phyloP scores from a whole-genome alignment of 2,113 vertebrate species.

The Hippolais icterina region DNA sequence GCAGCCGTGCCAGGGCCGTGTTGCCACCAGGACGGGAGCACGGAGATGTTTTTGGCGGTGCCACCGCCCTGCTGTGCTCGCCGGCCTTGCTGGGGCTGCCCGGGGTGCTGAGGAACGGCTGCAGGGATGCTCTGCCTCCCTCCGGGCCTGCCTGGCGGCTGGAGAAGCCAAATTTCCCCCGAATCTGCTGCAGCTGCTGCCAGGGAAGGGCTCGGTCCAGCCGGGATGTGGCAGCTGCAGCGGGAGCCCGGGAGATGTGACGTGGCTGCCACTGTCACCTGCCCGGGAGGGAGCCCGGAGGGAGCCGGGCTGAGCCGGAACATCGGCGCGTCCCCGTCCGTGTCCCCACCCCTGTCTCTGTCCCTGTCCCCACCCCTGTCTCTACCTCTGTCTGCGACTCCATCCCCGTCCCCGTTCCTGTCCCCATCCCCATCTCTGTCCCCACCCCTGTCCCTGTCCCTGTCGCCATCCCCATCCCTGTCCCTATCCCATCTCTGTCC shows the following conservation, averaged over 20 bases:
- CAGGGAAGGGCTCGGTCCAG: background rate
- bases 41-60: accelerated
- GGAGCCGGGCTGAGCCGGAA: background rate
- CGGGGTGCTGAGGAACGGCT: background rate
- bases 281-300: background rate
- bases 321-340: background rate
- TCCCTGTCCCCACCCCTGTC: background rate
- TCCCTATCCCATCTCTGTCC: accelerated
- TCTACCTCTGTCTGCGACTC: accelerated
- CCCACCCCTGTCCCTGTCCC: no score
- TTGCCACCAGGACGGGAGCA: background rate
- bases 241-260: background rate
- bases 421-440: accelerated
- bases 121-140: background rate
- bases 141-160: background rate
- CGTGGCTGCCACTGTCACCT: background rate
- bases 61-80: accelerated
- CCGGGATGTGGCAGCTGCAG: background rate
- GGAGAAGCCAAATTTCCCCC: background rate
- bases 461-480: accelerated
- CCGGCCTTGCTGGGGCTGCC: background rate
- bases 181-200: background rate
- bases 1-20: accelerated
- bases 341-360: accelerated
- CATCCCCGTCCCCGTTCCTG: accelerated